Percentiles rank a stretch among this genome's conserved stretches.
Conservation (phyloP, 1,140 invertebrate genomes). For the Geopemphigus sp. region DNA sequence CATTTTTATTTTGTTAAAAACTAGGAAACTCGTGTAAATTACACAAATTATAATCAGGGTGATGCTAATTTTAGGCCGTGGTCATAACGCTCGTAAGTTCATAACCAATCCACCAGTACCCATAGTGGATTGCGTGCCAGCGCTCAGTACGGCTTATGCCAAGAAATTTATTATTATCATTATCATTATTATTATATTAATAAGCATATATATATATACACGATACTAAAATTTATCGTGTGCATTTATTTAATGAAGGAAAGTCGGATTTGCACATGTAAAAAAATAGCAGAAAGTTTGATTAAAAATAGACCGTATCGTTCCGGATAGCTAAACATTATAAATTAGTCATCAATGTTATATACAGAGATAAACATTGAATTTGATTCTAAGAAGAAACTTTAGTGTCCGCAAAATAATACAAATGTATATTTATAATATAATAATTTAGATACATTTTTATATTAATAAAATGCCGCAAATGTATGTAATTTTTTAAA, state of each 20-base stretch:
- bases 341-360: not conserved
- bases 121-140: slow-evolving; percentile 28
- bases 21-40: slow-evolving; percentile 21
- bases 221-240: slow-evolving; percentile 52
- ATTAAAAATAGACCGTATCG: slow-evolving; percentile 32
- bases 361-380: not conserved
- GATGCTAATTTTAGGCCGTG: slow-evolving; percentile 30
- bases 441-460: no score
- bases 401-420: not conserved
- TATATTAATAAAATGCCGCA: no score
- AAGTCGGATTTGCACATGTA: slow-evolving; percentile 51
- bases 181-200: slow-evolving; percentile 50
- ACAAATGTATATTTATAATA: no score
- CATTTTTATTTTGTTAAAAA: not conserved
- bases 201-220: slow-evolving; percentile 47
- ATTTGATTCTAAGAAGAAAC: not conserved
- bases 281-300: slow-evolving; percentile 25
- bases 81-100: slow-evolving; percentile 24
- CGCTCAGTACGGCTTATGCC: not conserved
- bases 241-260: slow-evolving; percentile 22
- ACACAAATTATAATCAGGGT: slow-evolving; percentile 25
- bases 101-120: slow-evolving; percentile 27
- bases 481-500: not conserved
- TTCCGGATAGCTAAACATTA: not conserved
- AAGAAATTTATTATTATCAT: slow-evolving; percentile 46